Base-by-base conservation (phyloP, 2,797 vertebrate species). In the Arrhamphus sclerolepis region DNA sequence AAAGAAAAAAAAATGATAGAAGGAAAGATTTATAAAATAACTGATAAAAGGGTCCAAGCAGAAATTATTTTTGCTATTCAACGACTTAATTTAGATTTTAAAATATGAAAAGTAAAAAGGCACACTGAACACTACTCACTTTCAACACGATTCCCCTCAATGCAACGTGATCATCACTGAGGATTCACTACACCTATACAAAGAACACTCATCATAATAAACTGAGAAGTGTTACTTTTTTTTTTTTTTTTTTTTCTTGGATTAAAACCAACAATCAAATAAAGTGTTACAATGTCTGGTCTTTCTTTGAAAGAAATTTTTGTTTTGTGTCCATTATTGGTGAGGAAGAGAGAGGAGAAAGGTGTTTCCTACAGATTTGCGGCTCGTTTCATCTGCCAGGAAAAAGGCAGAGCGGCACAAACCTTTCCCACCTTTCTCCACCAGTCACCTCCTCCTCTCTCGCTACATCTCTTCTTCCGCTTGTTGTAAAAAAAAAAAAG, bases 111-210 rank as follows among this genome's bases (percentile, higher is more conserved):
- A 85, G 85, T 82, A 91, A 92, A 63, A 97, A 97, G 95, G 96
- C 96, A 97, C 94, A 90, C 84, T 63, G 82, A 90, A 94, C 93
- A 96, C 94, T 91, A 94, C 71, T 91, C 34, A 38, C 34, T 11
- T 38, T 38, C 91, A 87, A 91, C 94, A 95, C 91, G 90, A 90
- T 63, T 78, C 62, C 69, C 80, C 76, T 65, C 44, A 8, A 69
- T 44, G 68, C 40, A 50, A 40, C 55, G 72, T 4, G 34, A 38
- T 13, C 34, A 14, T 38, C 34, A 38, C 34, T 60, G 82, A 85
- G 75, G 69, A 82, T 85, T 70, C 87, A 90, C 93, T 92, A 92
- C 90, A 92, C 85, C 90, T 93, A 86, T 93, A 95, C 94, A 94
- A 93, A 94, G 90, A 89, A 89, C 86, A 93, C 91, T 77, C 84